Evolutionary conservation across 2,888 invertebrate genomes (phyloP).

Genomic region (Heliconius ethilla): DNA sequence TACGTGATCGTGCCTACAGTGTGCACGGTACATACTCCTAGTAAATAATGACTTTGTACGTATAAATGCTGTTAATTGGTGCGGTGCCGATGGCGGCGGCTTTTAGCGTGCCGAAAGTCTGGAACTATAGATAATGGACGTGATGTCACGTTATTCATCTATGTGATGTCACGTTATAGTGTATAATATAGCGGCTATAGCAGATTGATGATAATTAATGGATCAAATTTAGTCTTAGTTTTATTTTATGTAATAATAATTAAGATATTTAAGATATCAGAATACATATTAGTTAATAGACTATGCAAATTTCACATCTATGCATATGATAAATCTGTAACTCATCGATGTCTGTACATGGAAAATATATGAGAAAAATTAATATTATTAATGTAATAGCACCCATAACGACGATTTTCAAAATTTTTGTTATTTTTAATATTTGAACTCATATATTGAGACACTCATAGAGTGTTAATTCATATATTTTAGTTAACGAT

Average conservation of each 20-base stretch:
- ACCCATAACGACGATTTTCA: too few relatives aligned
- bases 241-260: background rate
- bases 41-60: conserved; percentile 51
- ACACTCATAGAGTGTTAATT: too few relatives aligned
- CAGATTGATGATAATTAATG: conserved; percentile 5
- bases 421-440: too few relatives aligned
- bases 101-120: conserved; percentile 55
- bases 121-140: conserved; percentile 52
- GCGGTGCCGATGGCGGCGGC: conserved; percentile 50
- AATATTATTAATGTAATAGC: too few relatives aligned
- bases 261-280: background rate
- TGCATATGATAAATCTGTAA: too few relatives aligned
- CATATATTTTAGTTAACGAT: background rate
- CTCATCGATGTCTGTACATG: too few relatives aligned
- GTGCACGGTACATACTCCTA: conserved; percentile 9
- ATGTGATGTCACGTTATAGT: conserved; percentile 26
- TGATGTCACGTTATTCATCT: conserved; percentile 19
- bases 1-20: conserved; percentile 23
- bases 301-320: background rate
- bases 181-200: background rate
- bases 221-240: background rate
- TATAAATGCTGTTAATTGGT: conserved; percentile 65
- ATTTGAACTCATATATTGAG: too few relatives aligned
- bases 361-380: too few relatives aligned
- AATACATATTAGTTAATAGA: background rate